These are phyloP conservation scores for Paelopatides confundens DNA, from an alignment of 53 echinoderm and acorn worm species.

Conservation along the genomic window DNA sequence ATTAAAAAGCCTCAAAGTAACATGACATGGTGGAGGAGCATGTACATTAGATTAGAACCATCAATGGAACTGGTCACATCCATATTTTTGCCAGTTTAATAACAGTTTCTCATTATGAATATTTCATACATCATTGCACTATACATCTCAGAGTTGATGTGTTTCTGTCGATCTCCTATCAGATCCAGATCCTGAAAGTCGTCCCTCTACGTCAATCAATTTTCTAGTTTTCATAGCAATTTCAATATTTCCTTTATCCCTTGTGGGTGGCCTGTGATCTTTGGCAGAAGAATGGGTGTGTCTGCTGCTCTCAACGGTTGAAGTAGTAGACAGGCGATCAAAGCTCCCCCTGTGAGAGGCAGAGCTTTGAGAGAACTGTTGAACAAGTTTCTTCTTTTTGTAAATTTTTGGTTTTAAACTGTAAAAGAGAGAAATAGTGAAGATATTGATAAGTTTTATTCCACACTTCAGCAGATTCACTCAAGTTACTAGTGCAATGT, in stretches of 20 bases:
- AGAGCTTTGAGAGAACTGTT: slow-evolving; percentile 23
- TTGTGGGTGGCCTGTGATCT: slow-evolving; percentile 1
- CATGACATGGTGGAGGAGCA: too few relatives aligned
- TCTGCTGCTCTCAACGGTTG: slow-evolving; percentile 26
- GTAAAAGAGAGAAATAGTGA: background rate
- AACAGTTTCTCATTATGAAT: too few relatives aligned
- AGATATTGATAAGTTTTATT: too few relatives aligned
- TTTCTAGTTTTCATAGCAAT: slow-evolving; percentile 1
- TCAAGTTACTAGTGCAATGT: too few relatives aligned
- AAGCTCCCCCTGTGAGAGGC: slow-evolving; percentile 30
- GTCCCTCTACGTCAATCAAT: background rate
- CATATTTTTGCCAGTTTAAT: too few relatives aligned
- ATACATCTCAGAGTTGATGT: background rate
- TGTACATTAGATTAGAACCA: too few relatives aligned
- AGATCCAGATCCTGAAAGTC: background rate
- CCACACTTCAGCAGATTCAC: too few relatives aligned
- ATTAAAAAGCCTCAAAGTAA: too few relatives aligned
- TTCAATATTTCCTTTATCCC: background rate
- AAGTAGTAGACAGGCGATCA: slow-evolving; percentile 18
- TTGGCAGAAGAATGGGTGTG: background rate
- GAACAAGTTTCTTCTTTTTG: slow-evolving; percentile 76
- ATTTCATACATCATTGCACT: background rate
- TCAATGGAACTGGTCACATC: too few relatives aligned
- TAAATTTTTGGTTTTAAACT: slow-evolving; percentile 86
- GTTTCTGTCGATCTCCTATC: slow-evolving; percentile 13